A percentile compares a stretch with the other conserved stretches of the same genome.
phyloP scores from a whole-genome alignment of 2,113 vertebrate species.

The Ctenodactylus gundi region DNA sequence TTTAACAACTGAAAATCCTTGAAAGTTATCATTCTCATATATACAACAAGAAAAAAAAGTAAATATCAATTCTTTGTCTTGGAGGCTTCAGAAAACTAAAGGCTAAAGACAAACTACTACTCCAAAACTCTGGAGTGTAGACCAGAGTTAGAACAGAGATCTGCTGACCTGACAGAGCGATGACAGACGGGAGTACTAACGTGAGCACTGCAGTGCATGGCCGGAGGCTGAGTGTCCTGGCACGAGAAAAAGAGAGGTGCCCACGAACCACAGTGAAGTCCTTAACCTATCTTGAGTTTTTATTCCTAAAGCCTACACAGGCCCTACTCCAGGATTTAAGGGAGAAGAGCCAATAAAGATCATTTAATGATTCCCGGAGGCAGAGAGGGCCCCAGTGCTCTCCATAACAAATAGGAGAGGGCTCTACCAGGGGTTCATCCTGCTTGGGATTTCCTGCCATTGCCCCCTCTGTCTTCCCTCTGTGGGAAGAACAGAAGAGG shows the following conservation, averaged over 20 bases:
- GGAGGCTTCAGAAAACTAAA: background rate
- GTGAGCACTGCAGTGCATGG: background rate
- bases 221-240: background rate
- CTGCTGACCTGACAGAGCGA: background rate
- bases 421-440: background rate
- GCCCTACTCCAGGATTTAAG: background rate
- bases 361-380: background rate
- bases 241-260: background rate
- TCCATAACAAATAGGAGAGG: background rate
- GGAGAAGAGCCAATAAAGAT: background rate
- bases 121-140: background rate
- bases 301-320: background rate
- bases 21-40: background rate
- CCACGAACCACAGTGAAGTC: background rate
- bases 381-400: background rate
- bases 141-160: background rate
- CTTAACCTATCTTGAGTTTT: background rate
- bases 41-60: background rate
- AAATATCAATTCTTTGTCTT: background rate
- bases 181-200: background rate
- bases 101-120: background rate
- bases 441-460: background rate
- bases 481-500: rapidly evolving
- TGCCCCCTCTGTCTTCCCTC: background rate
- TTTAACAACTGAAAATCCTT: background rate